A percentile compares a stretch with the other conserved stretches of the same genome.
Conservation (phyloP, 2,888 invertebrate species). For the Ornithoptera priamus region DNA sequence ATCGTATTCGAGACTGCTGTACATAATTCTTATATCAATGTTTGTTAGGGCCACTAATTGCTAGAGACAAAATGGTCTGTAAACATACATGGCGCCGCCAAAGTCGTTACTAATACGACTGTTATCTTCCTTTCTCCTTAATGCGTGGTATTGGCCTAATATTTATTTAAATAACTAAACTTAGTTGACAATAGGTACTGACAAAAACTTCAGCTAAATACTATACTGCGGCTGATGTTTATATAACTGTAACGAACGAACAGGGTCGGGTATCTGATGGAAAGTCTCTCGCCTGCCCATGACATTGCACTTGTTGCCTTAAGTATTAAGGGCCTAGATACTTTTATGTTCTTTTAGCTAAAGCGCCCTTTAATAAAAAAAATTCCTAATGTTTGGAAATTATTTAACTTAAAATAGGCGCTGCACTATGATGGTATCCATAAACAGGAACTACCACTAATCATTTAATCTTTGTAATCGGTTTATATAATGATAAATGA, state of each 20-base stretch:
- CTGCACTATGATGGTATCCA: too few relatives aligned
- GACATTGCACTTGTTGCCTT: too few relatives aligned
- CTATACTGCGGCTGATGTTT: not conserved
- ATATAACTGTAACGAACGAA: too few relatives aligned
- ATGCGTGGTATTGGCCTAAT: conserved; percentile 7
- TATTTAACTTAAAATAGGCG: too few relatives aligned
- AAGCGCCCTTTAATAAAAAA: too few relatives aligned
- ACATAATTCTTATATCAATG: not conserved
- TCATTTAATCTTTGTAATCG: not conserved
- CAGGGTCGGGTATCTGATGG: too few relatives aligned
- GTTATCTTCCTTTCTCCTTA: conserved; percentile 9
- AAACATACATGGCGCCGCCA: not conserved
- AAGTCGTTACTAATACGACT: not conserved
- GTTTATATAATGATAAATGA: not conserved
- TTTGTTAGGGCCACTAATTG: conserved; percentile 3
- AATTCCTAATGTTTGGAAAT: too few relatives aligned
- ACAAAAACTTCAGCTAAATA: not conserved
- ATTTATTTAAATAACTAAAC: not conserved
- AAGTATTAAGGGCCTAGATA: too few relatives aligned
- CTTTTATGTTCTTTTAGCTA: too few relatives aligned
- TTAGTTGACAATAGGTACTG: not conserved
- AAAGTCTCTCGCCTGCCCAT: too few relatives aligned
- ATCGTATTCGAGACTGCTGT: not conserved
- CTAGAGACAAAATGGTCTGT: conserved; percentile 3
- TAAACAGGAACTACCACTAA: too few relatives aligned